Evolutionary conservation across 2,113 vertebrate genomes (phyloP).

Genomic region (Gobio gobio): DNA sequence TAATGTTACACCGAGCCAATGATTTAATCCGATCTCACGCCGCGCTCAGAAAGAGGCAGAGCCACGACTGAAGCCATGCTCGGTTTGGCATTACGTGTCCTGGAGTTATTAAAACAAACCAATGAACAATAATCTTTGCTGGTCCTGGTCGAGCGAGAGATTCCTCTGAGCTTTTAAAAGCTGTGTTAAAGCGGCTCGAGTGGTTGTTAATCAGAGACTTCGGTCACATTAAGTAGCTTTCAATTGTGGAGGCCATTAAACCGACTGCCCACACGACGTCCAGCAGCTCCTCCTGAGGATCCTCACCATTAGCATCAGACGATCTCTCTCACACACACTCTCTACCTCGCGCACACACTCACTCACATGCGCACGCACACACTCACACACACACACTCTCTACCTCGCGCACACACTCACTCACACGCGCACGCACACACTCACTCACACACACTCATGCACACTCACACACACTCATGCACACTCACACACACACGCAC

Average conservation of each 20-base stretch:
- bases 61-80: not conserved
- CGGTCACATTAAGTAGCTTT: constrained; percentile 77
- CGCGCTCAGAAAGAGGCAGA: constrained; percentile 18
- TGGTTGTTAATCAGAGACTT: constrained; percentile 74
- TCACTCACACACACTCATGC: not conserved
- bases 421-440: not conserved
- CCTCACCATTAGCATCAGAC: constrained; percentile 78
- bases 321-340: constrained; percentile 35
- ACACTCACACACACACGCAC: too few relatives aligned
- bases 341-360: not conserved
- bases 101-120: constrained; percentile 4
- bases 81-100: constrained; percentile 1
- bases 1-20: constrained; percentile 59
- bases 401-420: not conserved
- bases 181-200: constrained; percentile 64
- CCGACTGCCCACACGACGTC: constrained; percentile 61
- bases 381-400: too few relatives aligned
- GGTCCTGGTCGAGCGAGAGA: constrained; percentile 13
- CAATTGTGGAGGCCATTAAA: constrained; percentile 76
- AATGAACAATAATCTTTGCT: constrained; percentile 8
- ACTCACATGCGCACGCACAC: not conserved
- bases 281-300: constrained; percentile 67
- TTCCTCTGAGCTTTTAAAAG: constrained; percentile 55
- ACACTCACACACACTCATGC: too few relatives aligned
- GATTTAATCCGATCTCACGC: constrained; percentile 41